Evolutionary conservation across 2,888 invertebrate species (phyloP).

Genomic region (Mesochorus sp.): DNA sequence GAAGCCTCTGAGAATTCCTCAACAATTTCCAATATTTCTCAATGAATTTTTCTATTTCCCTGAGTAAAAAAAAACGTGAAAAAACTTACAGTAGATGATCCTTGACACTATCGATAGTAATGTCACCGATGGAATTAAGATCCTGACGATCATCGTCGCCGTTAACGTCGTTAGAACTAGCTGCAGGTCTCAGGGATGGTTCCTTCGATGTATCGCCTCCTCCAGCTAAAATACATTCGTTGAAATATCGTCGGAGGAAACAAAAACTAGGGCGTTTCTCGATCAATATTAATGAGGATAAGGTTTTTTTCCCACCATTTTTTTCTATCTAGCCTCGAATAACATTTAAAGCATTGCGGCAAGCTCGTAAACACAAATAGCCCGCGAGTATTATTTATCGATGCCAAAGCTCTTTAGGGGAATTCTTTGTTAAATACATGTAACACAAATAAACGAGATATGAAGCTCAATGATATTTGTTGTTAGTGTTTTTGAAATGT

Average conservation of each 20-base stretch:
- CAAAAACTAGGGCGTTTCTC: background rate
- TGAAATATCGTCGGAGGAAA: slow-evolving; percentile 53
- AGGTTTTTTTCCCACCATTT: too few relatives aligned
- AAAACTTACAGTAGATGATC: slow-evolving; percentile 88
- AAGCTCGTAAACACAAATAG: slow-evolving; percentile 38
- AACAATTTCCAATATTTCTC: too few relatives aligned
- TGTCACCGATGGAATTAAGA: slow-evolving; percentile 89
- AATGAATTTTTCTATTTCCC: too few relatives aligned
- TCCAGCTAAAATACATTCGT: slow-evolving; percentile 75
- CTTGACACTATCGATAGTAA: slow-evolving; percentile 96
- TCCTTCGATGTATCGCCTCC: slow-evolving; percentile 78
- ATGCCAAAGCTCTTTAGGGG: slow-evolving; percentile 44
- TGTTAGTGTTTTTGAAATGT: slow-evolving; percentile 31
- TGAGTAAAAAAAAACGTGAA: background rate
- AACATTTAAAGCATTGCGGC: slow-evolving; percentile 50
- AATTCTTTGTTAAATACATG: slow-evolving; percentile 46
- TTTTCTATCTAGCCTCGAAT: background rate
- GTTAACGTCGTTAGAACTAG: slow-evolving; percentile 80
- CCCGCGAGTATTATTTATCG: slow-evolving; percentile 40
- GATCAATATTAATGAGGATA: too few relatives aligned
- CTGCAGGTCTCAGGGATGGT: slow-evolving; percentile 74
- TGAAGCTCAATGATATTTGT: slow-evolving; percentile 27
- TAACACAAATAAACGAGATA: slow-evolving; percentile 19
- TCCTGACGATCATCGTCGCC: slow-evolving; percentile 83
- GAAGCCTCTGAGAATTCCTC: too few relatives aligned